Conservation (phyloP, 2,888 invertebrate genomes). For the Ptilodon capucinus region DNA sequence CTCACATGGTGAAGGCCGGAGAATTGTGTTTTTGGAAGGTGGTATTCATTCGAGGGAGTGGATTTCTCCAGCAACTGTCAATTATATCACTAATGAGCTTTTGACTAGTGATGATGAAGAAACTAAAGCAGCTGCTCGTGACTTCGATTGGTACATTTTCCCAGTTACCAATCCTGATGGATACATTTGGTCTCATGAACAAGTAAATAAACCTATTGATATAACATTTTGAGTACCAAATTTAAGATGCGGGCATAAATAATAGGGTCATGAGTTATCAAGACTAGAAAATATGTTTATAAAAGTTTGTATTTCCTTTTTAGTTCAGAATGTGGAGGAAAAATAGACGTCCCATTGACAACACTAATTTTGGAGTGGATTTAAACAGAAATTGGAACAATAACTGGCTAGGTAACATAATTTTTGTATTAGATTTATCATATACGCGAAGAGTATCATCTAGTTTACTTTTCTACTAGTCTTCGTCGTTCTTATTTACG, state of each 20-base stretch:
- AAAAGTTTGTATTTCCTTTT: conserved; percentile 33
- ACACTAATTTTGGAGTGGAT: conserved; percentile 84
- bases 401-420: conserved; percentile 80
- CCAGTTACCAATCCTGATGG: conserved; percentile 91
- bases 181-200: conserved; percentile 84
- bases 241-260: no score
- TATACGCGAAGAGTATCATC: no score
- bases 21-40: conserved; percentile 64
- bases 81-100: conserved; percentile 84
- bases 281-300: neutral
- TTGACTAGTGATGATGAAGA: conserved; percentile 77
- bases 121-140: conserved; percentile 71
- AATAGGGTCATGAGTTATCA: no score
- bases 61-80: conserved; percentile 85
- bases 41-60: conserved; percentile 90
- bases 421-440: no score
- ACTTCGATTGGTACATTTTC: conserved; percentile 88
- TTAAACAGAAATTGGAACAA: conserved; percentile 80
- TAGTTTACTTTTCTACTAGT: no score
- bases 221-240: no score
- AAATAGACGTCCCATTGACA: conserved; percentile 61
- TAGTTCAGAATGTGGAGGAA: conserved; percentile 88
- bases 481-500: no score
- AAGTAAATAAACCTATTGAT: conserved; percentile 76
- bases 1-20: conserved; percentile 60